Evolutionary conservation across 2,888 invertebrate genomes (phyloP).

Genomic region (Athalia cordata): DNA sequence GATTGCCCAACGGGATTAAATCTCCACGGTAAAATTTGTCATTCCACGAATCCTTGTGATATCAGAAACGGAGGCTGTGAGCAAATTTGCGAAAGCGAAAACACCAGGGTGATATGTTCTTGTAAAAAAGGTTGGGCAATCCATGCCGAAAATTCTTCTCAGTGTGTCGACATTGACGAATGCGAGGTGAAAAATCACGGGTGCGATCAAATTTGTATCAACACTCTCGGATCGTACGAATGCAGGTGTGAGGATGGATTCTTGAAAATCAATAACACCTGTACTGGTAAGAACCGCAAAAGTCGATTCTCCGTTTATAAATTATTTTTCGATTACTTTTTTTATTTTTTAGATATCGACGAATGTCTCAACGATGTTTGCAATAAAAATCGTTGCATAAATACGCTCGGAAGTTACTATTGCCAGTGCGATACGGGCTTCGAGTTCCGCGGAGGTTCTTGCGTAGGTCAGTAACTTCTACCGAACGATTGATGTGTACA

Average conservation of each 20-base stretch:
- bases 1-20: constrained; percentile 70
- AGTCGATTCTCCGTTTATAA: not conserved
- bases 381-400: constrained; percentile 64
- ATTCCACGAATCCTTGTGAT: constrained; percentile 56
- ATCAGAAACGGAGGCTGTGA: constrained; percentile 73
- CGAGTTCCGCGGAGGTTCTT: constrained; percentile 49
- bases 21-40: constrained; percentile 57
- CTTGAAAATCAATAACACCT: constrained; percentile 57
- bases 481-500: not conserved
- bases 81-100: constrained; percentile 64
- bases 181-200: constrained; percentile 66
- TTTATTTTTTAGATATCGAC: constrained; percentile 63
- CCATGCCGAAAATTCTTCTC: constrained; percentile 55
- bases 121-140: constrained; percentile 72
- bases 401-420: constrained; percentile 65
- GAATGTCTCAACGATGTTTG: constrained; percentile 65
- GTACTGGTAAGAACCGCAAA: constrained; percentile 57
- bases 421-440: constrained; percentile 66
- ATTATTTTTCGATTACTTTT: constrained; percentile 17
- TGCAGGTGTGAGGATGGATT: constrained; percentile 68
- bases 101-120: constrained; percentile 59
- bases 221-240: constrained; percentile 72
- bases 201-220: constrained; percentile 74
- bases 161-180: constrained; percentile 73
- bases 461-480: constrained; percentile 52